Conservation (phyloP, 2,113 vertebrate species). For the Salvelinus alpinus region DNA sequence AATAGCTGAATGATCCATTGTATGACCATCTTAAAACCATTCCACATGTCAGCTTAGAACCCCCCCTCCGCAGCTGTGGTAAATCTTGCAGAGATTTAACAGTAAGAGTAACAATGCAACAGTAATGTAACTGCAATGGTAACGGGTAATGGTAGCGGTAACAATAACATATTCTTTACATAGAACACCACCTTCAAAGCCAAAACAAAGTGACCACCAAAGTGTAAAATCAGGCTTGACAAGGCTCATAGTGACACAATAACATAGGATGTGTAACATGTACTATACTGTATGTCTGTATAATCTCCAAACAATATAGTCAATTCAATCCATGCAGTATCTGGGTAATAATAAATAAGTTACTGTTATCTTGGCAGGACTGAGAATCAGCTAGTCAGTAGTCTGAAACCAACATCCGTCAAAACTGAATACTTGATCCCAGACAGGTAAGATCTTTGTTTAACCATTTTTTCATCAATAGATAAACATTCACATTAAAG, state of each 20-base stretch:
- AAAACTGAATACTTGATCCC: constrained; percentile 4
- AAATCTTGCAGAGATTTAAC: too few species aligned
- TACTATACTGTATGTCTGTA: too few species aligned
- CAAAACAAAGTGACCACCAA: constrained; percentile 39
- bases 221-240: constrained; percentile 35
- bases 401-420: constrained; percentile 9
- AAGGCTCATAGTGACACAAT: not conserved
- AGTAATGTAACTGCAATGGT: too few species aligned
- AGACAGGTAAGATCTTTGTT: constrained; percentile 44
- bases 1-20: too few species aligned
- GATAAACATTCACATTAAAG: too few species aligned
- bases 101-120: too few species aligned
- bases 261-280: too few species aligned
- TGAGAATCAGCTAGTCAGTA: constrained; percentile 35
- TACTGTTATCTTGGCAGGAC: constrained; percentile 12
- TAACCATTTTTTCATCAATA: too few species aligned
- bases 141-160: not conserved
- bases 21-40: too few species aligned
- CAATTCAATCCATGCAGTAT: not conserved
- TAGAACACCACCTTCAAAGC: constrained; percentile 49
- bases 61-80: too few species aligned
- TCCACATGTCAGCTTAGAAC: too few species aligned
- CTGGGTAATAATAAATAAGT: not conserved
- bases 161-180: constrained; percentile 27
- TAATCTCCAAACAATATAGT: not conserved